Evolutionary conservation across 2,797 vertebrate genomes (phyloP), one percentile per base, ranked within the genome.

Genomic region (Sebastes nivosus): DNA sequence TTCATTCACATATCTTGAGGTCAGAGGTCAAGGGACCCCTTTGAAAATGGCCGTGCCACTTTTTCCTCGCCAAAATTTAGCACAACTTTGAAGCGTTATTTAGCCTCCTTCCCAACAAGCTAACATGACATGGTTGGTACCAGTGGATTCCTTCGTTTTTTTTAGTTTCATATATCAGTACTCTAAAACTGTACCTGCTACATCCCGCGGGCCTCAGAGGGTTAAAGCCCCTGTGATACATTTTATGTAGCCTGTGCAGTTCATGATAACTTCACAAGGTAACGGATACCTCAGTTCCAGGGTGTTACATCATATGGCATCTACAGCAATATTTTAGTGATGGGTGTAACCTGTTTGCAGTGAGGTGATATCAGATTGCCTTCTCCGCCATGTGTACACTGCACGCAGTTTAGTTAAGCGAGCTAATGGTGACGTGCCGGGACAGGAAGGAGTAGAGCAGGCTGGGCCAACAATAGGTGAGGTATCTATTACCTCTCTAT

Each of bases 401-500:
- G 78, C 36, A 66, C 71, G 57, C 77, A 85, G 72, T 85, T 90
- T 89, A 85, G 87, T 90, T 85, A 81, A 85, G 75, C 36, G 27
- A 75, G 83, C 79, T 80, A 83, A 87, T 65, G 71, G 77, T 88
- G 77, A 90, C 80, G 71, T 83, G 85, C 85, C 52, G 82, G 86
- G 69, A 87, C 91, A 92, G 90, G 88, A 93, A 92, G 87, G 85
- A 87, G 84, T 76, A 79, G 87, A 90, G 85, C 80, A 81, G 82
- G 85, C 79, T 25, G 60, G 82, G 72, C 88, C 86, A 85, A 90
- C 91, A 93, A 92, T 89, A 92, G 89, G 71, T 77, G 57, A 87
- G 86, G 85, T 95, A 93, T 96, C 93, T 82, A 93, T 95, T 95
- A 94, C 93, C 70, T 82, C 86, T 88, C 93, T 94, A 94, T 95